These are phyloP conservation scores for Microplitis manilae DNA, from an alignment of 2,888 invertebrate species.

Conservation along the genomic window DNA sequence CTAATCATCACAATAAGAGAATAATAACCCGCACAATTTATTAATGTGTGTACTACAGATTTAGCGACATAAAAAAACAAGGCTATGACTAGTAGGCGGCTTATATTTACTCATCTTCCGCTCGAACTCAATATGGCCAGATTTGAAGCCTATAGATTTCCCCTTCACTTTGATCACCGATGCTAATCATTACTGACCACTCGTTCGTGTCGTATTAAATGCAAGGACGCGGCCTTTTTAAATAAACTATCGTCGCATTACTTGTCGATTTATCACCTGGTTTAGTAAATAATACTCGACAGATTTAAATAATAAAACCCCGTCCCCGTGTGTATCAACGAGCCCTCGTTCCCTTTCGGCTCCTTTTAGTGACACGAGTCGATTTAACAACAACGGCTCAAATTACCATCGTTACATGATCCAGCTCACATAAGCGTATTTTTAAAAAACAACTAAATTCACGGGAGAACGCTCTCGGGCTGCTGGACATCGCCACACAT, in stretches of 20 bases:
- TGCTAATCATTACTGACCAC: conserved; percentile 16
- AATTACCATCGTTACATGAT: background rate
- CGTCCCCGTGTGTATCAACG: background rate
- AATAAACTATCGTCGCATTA: conserved; percentile 3
- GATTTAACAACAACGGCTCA: background rate
- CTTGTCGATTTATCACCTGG: background rate
- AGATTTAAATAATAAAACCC: conserved; percentile 3
- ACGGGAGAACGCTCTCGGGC: background rate
- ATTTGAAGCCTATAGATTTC: background rate
- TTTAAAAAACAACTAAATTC: conserved; percentile 7
- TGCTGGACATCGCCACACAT: background rate
- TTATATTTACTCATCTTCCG: conserved; percentile 29
- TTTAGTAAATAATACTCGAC: background rate
- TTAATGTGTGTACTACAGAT: too few species aligned
- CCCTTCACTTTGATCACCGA: conserved; percentile 22
- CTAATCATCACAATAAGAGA: background rate
- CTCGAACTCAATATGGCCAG: conserved; percentile 19
- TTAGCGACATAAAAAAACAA: conserved; percentile 21
- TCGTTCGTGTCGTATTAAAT: conserved; percentile 11
- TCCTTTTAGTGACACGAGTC: background rate
- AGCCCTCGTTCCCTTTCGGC: background rate
- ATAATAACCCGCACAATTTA: too few species aligned
- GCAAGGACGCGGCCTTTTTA: conserved; percentile 32
- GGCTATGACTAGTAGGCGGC: conserved; percentile 28
- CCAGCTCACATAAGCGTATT: background rate